Base-by-base conservation (phyloP, 2,888 invertebrate species). In the Meteorus colon region DNA sequence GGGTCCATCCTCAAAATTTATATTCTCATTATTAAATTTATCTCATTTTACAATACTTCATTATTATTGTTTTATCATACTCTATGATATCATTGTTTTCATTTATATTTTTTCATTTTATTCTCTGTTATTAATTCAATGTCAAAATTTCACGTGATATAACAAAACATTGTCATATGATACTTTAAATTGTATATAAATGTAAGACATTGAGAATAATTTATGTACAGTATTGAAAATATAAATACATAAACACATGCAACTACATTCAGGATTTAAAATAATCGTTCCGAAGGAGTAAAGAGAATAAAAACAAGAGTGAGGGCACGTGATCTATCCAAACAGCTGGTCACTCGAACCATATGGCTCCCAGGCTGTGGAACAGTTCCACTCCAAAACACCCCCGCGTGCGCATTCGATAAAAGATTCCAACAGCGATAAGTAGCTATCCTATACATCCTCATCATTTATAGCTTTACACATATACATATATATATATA, bases 361-460 rank as follows among this genome's bases (percentile, higher is more conserved):
- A 88, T 88, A 88, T 88, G 88, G 87, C 85, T 78, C 82, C 77
- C 80, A 83, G 45, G 27, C 31, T 41, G 45, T 29, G 31, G n/a
- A 71, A 19, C 34, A 72, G 72, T 69, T 70, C 78, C 81, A 73
- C 75, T 68, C 71, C 69, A 76, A 77, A 66, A 81, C 83, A 82
- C 84, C 84, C 84, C 81, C 84, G 80, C 81, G 76, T 73, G 80
- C 81, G 76, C 71, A 79, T 79, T 79, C 73, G 81, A 81, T 81
- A 81, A 81, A 71, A 80, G 80, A 80, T 81, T 78, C 77, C 78
- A 76, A 78, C 78, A 75, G 68, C 75, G 80, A 81, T 81, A 81
- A 81, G 34, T 41, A 60, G 62, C 41, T 34, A 41, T 62, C 62
- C 59, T 62, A 62, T 70, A 19, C 2, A 16, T 60, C 62, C 24